Percentiles rank a stretch among this genome's conserved stretches.
These are phyloP conservation scores for Drosophila setifemur DNA, from an alignment of 1,140 invertebrate genomes.

Conservation along the genomic window DNA sequence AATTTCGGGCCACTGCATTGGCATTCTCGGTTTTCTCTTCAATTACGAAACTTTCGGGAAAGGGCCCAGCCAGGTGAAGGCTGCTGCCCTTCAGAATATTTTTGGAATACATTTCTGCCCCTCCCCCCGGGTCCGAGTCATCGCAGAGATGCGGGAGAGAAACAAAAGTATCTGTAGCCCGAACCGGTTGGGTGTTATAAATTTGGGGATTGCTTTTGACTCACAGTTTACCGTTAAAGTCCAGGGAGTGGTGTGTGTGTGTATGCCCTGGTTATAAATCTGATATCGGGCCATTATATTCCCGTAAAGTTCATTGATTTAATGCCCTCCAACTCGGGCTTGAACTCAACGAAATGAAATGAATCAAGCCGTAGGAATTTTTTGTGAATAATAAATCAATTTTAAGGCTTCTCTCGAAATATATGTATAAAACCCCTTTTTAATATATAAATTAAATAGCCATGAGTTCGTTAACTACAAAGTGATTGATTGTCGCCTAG, in stretches of 20 bases:
- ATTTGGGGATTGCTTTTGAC: constrained; percentile 56
- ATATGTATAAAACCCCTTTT: too few species aligned
- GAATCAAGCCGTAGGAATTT: constrained; percentile 26
- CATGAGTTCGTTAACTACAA: constrained; percentile 15
- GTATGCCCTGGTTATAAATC: constrained; percentile 49
- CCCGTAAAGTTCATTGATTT: constrained; percentile 42
- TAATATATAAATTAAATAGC: not conserved
- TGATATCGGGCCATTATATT: constrained; percentile 42
- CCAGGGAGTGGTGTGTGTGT: constrained; percentile 32
- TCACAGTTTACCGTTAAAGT: constrained; percentile 67
- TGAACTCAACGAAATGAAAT: constrained; percentile 4
- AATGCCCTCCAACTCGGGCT: constrained; percentile 11
- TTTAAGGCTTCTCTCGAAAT: too few species aligned
- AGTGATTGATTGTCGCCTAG: constrained; percentile 35
- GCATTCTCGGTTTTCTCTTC: constrained; percentile 67
- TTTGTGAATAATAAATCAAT: constrained; percentile 5
- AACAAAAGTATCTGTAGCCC: constrained; percentile 33
- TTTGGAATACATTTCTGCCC: constrained; percentile 13
- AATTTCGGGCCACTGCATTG: constrained; percentile 63
- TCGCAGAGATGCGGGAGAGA: constrained; percentile 5
- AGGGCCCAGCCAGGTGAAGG: constrained; percentile 32
- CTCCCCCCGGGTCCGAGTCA: not conserved
- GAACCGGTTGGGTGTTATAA: constrained; percentile 58
- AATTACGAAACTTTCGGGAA: constrained; percentile 57
- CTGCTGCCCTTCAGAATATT: constrained; percentile 61